A percentile compares a stretch with the other conserved stretches of the same genome.
phyloP scores from a whole-genome alignment of 2,113 vertebrate genomes.

The Cephalophus harveyi region DNA sequence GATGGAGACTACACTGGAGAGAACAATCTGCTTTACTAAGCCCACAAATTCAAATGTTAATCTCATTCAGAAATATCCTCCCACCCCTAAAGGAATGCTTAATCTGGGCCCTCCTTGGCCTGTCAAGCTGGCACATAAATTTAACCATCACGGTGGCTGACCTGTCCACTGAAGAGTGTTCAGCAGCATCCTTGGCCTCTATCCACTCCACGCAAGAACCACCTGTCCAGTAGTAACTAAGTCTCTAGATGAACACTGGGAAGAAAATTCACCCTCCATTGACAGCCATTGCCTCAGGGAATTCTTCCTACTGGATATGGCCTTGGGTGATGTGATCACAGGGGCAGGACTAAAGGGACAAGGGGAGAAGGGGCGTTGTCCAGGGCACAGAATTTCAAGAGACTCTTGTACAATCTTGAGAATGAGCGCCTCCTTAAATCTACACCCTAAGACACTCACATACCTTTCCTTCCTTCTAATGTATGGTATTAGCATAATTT shows the following conservation, averaged over 20 bases:
- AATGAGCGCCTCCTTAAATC: not conserved
- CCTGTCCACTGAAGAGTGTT: not conserved
- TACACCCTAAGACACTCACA: not conserved
- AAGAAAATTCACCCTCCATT: not conserved
- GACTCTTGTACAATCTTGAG: accelerated
- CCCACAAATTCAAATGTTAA: not conserved
- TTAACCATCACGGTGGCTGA: not conserved
- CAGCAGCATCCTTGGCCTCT: not conserved
- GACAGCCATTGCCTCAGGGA: not conserved
- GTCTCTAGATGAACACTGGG: not conserved
- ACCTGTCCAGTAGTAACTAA: not conserved
- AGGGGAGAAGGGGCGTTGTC: not conserved
- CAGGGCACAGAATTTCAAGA: not conserved
- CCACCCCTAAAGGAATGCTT: not conserved
- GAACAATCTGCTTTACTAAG: not conserved
- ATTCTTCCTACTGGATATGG: not conserved
- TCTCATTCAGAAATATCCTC: not conserved
- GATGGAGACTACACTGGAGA: not conserved
- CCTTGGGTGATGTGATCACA: not conserved
- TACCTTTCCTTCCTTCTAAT: not conserved
- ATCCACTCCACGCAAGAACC: too few species aligned
- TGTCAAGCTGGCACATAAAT: not conserved
- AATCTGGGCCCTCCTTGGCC: not conserved
- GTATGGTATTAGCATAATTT: not conserved
- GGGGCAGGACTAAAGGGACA: too few species aligned